Evolutionary conservation across 1,140 invertebrate species (phyloP).

Genomic region (Gryon sp.): DNA sequence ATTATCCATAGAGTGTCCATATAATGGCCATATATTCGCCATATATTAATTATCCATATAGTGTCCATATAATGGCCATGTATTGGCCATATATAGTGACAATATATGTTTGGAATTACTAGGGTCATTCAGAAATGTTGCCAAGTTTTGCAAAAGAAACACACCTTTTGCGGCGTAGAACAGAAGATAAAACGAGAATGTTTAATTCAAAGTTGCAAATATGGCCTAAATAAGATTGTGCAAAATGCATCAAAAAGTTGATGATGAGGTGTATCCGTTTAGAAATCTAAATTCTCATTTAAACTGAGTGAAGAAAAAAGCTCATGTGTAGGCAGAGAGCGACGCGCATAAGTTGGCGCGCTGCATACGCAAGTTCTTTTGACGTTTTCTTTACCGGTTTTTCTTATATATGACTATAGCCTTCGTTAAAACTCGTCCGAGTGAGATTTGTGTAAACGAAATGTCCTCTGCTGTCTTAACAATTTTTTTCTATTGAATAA

Average conservation of each 20-base stretch:
- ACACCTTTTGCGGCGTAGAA: too few relatives aligned
- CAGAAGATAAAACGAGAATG: too few relatives aligned
- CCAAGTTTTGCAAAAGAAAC: too few relatives aligned
- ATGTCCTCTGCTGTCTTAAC: slow-evolving; percentile 9
- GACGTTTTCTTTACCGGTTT: slow-evolving; percentile 71
- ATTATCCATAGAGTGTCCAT: too few relatives aligned
- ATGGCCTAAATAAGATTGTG: slow-evolving; percentile 41
- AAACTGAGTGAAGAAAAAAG: background rate
- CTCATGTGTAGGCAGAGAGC: slow-evolving; percentile 22
- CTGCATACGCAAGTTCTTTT: slow-evolving; percentile 64
- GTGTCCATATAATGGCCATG: too few relatives aligned
- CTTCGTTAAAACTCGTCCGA: slow-evolving; percentile 39
- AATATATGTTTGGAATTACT: too few relatives aligned
- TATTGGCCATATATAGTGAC: too few relatives aligned
- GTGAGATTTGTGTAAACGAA: slow-evolving; percentile 26
- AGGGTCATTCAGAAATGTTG: too few relatives aligned
- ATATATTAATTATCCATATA: too few relatives aligned
- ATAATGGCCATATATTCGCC: too few relatives aligned
- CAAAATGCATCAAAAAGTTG: slow-evolving; percentile 52
- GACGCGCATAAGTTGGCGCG: slow-evolving; percentile 12
- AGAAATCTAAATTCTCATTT: slow-evolving; percentile 34
- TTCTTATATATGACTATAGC: slow-evolving; percentile 56
- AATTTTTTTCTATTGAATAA: too few relatives aligned
- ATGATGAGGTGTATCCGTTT: slow-evolving; percentile 30
- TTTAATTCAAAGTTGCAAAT: slow-evolving; percentile 22